phyloP scores from a whole-genome alignment of 2,888 invertebrate species.

The Lasioglossum lativentre region DNA sequence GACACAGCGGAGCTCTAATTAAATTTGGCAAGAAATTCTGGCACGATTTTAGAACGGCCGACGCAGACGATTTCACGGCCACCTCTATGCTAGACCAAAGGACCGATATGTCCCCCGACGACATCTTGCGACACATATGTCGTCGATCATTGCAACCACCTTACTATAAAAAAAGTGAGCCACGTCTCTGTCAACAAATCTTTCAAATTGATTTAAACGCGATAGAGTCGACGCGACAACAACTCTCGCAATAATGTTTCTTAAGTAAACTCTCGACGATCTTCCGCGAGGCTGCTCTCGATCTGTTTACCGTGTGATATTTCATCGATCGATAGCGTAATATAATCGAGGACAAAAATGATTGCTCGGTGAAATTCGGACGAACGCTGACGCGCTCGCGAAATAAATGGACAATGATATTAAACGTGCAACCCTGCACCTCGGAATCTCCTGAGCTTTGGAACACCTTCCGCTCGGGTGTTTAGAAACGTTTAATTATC shows the following conservation, averaged over 20 bases:
- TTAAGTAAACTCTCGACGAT: too few species aligned
- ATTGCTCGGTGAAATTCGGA: background rate
- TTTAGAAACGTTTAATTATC: slow-evolving; percentile 53
- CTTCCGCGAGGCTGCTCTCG: background rate
- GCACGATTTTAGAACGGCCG: slow-evolving; percentile 52
- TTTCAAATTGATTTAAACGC: background rate
- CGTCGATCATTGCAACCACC: slow-evolving; percentile 21
- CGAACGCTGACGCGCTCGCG: background rate
- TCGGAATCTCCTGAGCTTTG: slow-evolving; percentile 6
- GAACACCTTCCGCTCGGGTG: slow-evolving; percentile 1
- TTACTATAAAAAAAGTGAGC: background rate
- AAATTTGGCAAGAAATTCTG: slow-evolving; percentile 63
- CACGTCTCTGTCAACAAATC: background rate
- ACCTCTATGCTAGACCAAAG: slow-evolving; percentile 15
- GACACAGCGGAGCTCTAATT: slow-evolving; percentile 49
- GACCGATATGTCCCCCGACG: slow-evolving; percentile 23
- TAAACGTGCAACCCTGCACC: background rate
- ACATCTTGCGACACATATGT: slow-evolving; percentile 42
- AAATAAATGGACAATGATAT: background rate
- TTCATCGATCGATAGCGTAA: background rate
- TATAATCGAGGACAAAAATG: background rate
- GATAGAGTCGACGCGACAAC: background rate
- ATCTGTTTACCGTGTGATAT: background rate
- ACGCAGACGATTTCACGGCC: slow-evolving; percentile 64
- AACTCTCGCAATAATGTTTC: background rate